Evolutionary conservation across 2,113 vertebrate genomes (phyloP).

Genomic region (Sula dactylatra): DNA sequence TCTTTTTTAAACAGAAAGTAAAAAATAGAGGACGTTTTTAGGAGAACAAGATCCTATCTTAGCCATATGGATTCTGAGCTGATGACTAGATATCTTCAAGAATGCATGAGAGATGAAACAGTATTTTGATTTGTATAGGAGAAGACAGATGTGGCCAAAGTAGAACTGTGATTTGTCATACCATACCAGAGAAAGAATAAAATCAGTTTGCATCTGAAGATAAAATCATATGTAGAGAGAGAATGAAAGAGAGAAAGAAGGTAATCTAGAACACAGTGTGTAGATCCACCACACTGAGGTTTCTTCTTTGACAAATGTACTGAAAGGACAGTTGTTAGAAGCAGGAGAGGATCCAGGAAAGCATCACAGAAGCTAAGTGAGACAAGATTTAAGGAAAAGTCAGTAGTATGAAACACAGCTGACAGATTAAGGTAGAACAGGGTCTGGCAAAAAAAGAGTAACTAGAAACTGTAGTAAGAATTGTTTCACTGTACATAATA

Average conservation of each 20-base stretch:
- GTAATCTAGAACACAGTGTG: not conserved
- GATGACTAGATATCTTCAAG: not conserved
- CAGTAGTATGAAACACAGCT: not conserved
- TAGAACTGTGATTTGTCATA: not conserved
- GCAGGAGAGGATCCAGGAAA: not conserved
- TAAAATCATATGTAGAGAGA: not conserved
- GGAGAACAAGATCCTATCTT: not conserved
- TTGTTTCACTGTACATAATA: not conserved
- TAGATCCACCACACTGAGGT: not conserved
- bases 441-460: not conserved
- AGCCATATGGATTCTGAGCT: not conserved
- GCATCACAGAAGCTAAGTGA: not conserved
- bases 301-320: not conserved
- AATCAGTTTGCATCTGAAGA: not conserved
- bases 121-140: not conserved
- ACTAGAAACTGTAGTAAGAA: not conserved
- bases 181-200: not conserved
- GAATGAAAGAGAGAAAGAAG: not conserved
- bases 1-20: not conserved
- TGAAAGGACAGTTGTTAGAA: not conserved
- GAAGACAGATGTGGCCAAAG: not conserved
- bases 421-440: not conserved
- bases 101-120: not conserved
- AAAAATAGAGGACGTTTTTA: not conserved
- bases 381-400: not conserved